Evolutionary conservation across 1,140 invertebrate genomes (phyloP).

Genomic region (Melanaphis sacchari): DNA sequence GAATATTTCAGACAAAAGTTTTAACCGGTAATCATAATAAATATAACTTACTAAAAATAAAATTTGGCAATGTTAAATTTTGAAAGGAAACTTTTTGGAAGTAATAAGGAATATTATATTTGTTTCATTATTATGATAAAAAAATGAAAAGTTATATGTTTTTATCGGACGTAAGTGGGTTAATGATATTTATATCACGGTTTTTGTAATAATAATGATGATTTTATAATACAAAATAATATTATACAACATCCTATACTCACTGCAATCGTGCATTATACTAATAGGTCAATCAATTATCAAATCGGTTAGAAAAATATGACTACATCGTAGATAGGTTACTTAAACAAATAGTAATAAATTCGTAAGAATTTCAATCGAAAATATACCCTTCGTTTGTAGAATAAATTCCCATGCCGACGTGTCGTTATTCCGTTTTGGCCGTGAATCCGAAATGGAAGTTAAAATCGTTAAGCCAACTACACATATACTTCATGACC

Average conservation of each 20-base stretch:
- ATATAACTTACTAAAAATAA: slow-evolving; percentile 28
- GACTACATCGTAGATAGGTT: not conserved
- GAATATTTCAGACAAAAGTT: slow-evolving; percentile 45
- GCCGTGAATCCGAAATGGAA: not conserved
- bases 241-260: too few species aligned
- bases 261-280: not conserved
- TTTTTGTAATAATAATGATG: not conserved
- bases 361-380: not conserved
- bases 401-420: not conserved
- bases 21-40: slow-evolving; percentile 43
- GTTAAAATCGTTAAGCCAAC: not conserved
- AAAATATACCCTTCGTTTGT: not conserved
- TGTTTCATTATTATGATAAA: not conserved
- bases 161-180: not conserved
- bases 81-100: slow-evolving; percentile 33
- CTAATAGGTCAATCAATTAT: not conserved
- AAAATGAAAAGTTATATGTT: slow-evolving; percentile 35
- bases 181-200: slow-evolving; percentile 32
- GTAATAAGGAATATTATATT: slow-evolving; percentile 36
- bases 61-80: slow-evolving; percentile 43
- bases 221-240: slow-evolving; percentile 15
- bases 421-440: not conserved
- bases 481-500: not conserved
- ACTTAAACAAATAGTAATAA: not conserved
- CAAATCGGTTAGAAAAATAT: not conserved